Percentiles rank a stretch among this genome's conserved stretches.
These are phyloP conservation scores for Ivindomyrus marchei DNA, from an alignment of 2,113 vertebrate species.

Conservation along the genomic window DNA sequence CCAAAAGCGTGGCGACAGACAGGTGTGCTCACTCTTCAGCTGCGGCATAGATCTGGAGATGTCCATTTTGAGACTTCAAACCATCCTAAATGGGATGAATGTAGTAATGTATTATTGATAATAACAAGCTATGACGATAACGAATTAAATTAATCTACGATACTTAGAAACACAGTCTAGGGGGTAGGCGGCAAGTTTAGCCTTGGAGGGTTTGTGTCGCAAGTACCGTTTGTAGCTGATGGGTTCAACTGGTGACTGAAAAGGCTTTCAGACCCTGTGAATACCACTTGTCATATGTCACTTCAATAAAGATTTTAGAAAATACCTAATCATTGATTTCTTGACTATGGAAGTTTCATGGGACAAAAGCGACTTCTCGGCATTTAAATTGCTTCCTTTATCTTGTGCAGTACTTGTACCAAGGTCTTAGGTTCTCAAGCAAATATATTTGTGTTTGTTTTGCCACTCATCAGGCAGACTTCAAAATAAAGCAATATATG, in stretches of 20 bases:
- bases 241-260: neutral
- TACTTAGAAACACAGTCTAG: neutral
- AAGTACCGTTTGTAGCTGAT: neutral
- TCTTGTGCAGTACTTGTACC: neutral
- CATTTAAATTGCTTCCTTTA: neutral
- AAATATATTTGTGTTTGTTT: neutral
- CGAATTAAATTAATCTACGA: neutral
- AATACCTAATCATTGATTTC: neutral
- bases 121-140: neutral
- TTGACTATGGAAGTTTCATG: neutral
- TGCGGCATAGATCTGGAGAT: neutral
- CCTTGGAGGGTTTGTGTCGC: neutral
- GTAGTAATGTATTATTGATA: neutral
- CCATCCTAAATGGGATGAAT: neutral
- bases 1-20: neutral
- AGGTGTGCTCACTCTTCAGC: neutral
- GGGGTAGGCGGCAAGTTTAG: neutral
- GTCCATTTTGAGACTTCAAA: neutral
- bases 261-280: neutral
- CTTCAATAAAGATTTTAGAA: neutral
- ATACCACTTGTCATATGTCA: neutral
- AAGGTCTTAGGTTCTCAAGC: neutral
- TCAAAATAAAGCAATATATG: neutral
- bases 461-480: neutral
- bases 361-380: neutral